These are phyloP conservation scores for Odocoileus virginianus DNA, from an alignment of 2,113 vertebrate genomes.

Conservation along the genomic window DNA sequence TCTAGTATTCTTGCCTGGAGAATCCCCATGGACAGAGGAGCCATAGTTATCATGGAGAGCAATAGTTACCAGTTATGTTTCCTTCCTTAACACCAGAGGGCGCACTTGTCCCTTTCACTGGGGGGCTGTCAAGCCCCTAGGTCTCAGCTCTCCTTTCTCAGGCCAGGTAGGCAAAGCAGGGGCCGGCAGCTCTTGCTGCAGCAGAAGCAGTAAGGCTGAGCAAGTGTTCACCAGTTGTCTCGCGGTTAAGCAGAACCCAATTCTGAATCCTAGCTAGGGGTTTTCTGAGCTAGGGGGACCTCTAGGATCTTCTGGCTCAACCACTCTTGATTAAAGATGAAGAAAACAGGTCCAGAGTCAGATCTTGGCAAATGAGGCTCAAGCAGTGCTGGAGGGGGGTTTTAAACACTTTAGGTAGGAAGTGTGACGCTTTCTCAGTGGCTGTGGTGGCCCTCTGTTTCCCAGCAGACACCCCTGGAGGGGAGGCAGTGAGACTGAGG, in stretches of 20 bases:
- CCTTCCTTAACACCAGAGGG: conserved; percentile 24
- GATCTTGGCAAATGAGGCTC: background rate
- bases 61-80: background rate
- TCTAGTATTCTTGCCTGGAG: background rate
- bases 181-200: accelerated
- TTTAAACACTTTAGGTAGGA: background rate
- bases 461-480: background rate
- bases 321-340: background rate
- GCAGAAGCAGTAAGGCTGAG: background rate
- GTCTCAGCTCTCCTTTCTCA: background rate
- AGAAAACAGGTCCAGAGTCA: background rate
- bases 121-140: background rate
- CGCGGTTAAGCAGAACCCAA: background rate
- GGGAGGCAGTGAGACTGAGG: background rate
- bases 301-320: background rate
- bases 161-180: background rate
- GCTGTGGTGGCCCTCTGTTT: background rate
- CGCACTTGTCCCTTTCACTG: background rate
- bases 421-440: background rate
- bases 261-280: background rate
- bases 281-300: background rate
- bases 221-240: background rate
- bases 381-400: background rate
- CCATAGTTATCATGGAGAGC: background rate
- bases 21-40: background rate